Percentiles rank a stretch among this genome's conserved stretches.
Conservation (phyloP, 2,888 invertebrate genomes). For the Quadroppia sp. region DNA sequence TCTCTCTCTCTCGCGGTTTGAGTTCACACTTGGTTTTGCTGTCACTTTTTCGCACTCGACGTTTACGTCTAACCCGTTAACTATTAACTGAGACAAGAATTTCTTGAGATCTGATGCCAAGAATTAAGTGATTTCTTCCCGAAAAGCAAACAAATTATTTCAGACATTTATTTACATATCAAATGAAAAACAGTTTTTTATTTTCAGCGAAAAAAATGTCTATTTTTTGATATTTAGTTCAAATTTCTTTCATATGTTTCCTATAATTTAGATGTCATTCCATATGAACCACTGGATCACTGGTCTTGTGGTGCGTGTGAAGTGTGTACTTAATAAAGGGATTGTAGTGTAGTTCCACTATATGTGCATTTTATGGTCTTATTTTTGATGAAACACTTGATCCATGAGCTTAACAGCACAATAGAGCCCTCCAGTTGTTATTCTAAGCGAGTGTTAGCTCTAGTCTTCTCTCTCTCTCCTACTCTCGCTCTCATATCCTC, state of each 20-base stretch:
- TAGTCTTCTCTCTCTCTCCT: background rate
- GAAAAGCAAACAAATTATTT: too few relatives aligned
- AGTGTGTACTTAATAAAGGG: background rate
- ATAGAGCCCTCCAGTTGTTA: constrained; percentile 29
- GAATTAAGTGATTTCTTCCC: too few relatives aligned
- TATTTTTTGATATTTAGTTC: too few relatives aligned
- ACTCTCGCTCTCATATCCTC: background rate
- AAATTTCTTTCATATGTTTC: too few relatives aligned
- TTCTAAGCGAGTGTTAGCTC: constrained; percentile 15
- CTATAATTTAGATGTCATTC: too few relatives aligned
- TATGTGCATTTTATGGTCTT: constrained; percentile 1
- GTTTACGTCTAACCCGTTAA: background rate
- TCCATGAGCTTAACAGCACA: constrained; percentile 18
- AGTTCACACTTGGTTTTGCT: background rate
- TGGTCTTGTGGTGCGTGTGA: too few relatives aligned
- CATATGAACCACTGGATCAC: too few relatives aligned
- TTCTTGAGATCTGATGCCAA: too few relatives aligned
- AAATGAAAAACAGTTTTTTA: too few relatives aligned
- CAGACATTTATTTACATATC: too few relatives aligned
- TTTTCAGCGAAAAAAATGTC: too few relatives aligned
- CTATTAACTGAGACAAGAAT: background rate
- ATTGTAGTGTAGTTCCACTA: background rate
- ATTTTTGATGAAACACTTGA: constrained; percentile 29
- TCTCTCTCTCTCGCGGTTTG: background rate
- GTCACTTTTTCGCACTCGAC: background rate